A percentile compares a stretch with the other conserved stretches of the same genome.
Evolutionary conservation across 2,113 vertebrate genomes (phyloP).

Genomic region (Cryptomyrus ogoouensis): DNA sequence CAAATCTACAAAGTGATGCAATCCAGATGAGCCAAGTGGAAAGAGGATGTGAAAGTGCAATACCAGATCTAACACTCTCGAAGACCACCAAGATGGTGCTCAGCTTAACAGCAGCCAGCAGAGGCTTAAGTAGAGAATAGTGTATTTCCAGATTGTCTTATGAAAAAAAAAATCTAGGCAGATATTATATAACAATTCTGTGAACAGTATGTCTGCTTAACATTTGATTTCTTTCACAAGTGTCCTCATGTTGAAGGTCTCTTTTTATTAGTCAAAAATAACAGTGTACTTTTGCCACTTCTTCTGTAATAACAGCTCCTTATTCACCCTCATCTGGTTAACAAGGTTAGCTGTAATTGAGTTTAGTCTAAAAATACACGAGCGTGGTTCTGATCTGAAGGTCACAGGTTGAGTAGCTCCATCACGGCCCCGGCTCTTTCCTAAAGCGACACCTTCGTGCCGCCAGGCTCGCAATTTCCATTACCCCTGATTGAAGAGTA

Average conservation of each 20-base stretch:
- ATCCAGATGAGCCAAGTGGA: slow-evolving; percentile 29
- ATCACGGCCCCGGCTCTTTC: slow-evolving; percentile 35
- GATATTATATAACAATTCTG: neutral
- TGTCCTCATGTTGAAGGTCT: neutral
- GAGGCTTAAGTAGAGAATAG: neutral
- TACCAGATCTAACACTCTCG: slow-evolving; percentile 4
- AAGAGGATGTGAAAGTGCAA: slow-evolving; percentile 7
- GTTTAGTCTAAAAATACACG: neutral
- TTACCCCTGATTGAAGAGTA: slow-evolving; percentile 62
- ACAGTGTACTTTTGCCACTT: neutral
- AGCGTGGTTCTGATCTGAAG: slow-evolving; percentile 10
- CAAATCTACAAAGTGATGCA: slow-evolving; percentile 33
- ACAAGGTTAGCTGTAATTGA: neutral
- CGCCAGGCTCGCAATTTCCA: slow-evolving; percentile 62
- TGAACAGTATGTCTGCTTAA: neutral
- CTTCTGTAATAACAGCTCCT: neutral
- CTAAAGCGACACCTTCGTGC: slow-evolving; percentile 61
- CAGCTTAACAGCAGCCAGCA: slow-evolving; percentile 19
- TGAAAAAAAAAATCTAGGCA: neutral
- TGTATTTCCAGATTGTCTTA: neutral
- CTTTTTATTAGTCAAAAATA: neutral
- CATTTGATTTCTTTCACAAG: neutral
- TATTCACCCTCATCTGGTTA: neutral
- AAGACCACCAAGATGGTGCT: slow-evolving; percentile 48
- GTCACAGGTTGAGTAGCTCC: slow-evolving; percentile 22